Evolutionary conservation across 2,888 invertebrate genomes (phyloP), one percentile per base, ranked within the genome.

Genomic region (Pyralis farinalis): DNA sequence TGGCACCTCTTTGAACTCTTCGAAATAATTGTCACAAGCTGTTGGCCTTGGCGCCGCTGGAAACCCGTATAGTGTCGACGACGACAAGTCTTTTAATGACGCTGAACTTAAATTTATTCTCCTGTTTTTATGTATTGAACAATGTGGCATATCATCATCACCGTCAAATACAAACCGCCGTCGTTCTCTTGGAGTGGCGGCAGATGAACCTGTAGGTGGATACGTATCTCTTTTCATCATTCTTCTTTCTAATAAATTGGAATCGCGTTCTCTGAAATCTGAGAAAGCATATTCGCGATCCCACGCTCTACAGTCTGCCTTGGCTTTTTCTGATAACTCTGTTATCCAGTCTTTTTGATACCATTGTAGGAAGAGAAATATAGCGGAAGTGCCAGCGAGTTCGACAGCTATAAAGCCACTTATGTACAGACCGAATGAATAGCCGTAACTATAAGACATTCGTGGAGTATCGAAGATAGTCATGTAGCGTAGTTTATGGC

Each of bases 381-480:
- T 94, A 44, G 96, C 96, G 47, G 95, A 93, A 9, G 96, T 94
- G 29, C 97, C 97, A 21, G 97, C 95, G 48, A 96, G 85, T 75
- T 97, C 96, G 6, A 95, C 95, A 42, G 94, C 92, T 55, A 97
- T 91, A 66, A 97, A 96, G 22, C 96, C 96, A 59, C 94, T 92
- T 32, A 97, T 93, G 71, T 96, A 96, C 29, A 97, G 90, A 38
- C 96, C 92, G 77, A 97, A 97, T 45, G 96, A 96, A 82, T 94
- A 96, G 35, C 97, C 97, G 75, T 97, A 97, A 63, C 92, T 92
- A 77, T 96, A 96, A 43, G 94, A 95, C 90, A 97, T 96, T 39
- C 93, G 90, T 1, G 96, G 94, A 29, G 94, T 93, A 66, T 95
- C 93, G 44, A 95, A 92, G 37, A 94, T 91, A 11, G 96, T 95